A percentile compares a stretch with the other conserved stretches of the same genome.
Conservation (phyloP, 2,888 invertebrate species). For the Cantharis flavilabris region DNA sequence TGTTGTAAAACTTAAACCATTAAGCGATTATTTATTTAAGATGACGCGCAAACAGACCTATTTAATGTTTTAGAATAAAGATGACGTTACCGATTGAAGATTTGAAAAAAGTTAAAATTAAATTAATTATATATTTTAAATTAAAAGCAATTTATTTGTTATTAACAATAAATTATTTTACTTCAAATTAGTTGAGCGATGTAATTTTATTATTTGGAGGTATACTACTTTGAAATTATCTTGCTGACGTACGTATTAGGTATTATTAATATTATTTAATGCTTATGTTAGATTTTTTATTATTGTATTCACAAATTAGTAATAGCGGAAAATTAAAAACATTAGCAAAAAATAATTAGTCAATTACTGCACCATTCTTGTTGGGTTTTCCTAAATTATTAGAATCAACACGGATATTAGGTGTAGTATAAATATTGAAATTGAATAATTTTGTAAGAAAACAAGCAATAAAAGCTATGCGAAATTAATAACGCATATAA, state of each 20-base stretch:
- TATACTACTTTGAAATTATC: background rate
- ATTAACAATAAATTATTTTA: background rate
- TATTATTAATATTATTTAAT: background rate
- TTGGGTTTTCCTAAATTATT: background rate
- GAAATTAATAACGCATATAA: background rate
- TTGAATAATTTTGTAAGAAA: background rate
- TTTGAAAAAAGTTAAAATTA: background rate
- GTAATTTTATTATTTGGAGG: background rate
- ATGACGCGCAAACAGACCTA: no score
- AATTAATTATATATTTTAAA: background rate
- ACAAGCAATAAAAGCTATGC: background rate
- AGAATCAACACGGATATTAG: background rate
- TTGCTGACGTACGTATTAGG: background rate
- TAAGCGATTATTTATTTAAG: no score
- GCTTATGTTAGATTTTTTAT: background rate
- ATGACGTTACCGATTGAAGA: no score
- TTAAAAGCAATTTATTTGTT: background rate
- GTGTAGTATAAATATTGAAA: background rate
- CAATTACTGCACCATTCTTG: background rate
- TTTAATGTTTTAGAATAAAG: no score
- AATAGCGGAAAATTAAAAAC: background rate
- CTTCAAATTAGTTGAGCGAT: background rate
- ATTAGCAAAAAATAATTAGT: background rate
- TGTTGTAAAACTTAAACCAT: no score
- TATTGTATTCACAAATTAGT: background rate